Evolutionary conservation across 2,888 invertebrate genomes (phyloP), one percentile per base, ranked within the genome.

Genomic region (Diadegma fenestrale): DNA sequence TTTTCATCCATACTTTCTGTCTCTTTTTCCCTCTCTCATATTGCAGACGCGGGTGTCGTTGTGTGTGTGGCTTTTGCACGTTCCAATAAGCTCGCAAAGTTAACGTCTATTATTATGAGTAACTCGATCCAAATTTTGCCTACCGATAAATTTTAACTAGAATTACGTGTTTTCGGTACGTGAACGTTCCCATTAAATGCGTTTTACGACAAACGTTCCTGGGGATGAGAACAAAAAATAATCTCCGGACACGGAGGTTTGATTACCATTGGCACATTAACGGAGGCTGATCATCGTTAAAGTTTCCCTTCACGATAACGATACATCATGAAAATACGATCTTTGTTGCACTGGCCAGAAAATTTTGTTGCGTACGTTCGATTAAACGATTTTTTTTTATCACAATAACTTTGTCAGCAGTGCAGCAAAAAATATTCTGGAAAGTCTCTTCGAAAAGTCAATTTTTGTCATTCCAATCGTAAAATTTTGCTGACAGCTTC

Each of bases 101-200:
- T 69, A 51, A 58, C 43, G 61, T 43, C 37, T 82, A 75, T 79
- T 71, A 71, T 85, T 79, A 80, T 51, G 54, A 41, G 82, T 51
- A 72, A 82, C 76, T 66, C 33, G 22, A 82, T 75, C 58, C 77
- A 66, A 82, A 68, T 78, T 80, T 84, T 72, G n/a, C 68, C 12
- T 45, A 19, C 68, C 5, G 58, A 66, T 80, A 72, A 66, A 77
- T 64, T n/a, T 72, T 26, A 66, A 72, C 19, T 30, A 45, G 58
- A 63, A 45, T 64, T 43, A 77, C 45, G 54, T 33, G 19, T 43
- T 73, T 69, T 58, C 45, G 17, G 43, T 14, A 8, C 37, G 66
- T 37, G 17, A 26, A 8, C 73, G 22, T 7, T 45, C 37, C 22
- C 12, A 17, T 41, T 17, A 43, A 43, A 22, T 12, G 43, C 14